Evolutionary conservation across 2,797 vertebrate genomes (phyloP).

Genomic region (Falco concolor): DNA sequence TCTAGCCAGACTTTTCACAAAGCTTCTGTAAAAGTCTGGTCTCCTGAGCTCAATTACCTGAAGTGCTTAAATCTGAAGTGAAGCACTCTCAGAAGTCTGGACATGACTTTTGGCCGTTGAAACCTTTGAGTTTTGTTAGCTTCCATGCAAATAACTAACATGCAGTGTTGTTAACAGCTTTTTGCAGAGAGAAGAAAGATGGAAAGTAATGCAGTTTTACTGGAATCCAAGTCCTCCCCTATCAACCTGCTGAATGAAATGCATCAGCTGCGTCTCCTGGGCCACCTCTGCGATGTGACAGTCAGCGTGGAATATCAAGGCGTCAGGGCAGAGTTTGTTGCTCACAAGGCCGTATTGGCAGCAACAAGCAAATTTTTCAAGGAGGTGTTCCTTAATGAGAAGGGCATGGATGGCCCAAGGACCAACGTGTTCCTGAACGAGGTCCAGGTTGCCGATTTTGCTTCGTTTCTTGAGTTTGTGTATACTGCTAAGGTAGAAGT

Average conservation of each 20-base stretch:
- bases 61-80: not conserved
- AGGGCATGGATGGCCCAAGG: conserved; percentile 50
- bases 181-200: conserved; percentile 74
- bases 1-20: not conserved
- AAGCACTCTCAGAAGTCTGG: not conserved
- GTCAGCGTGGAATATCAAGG: conserved; percentile 88
- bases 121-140: no score
- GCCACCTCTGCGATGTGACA: conserved; percentile 87
- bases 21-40: not conserved
- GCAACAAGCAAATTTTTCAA: conserved; percentile 94
- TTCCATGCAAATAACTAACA: not conserved
- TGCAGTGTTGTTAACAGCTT: not conserved
- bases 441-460: conserved; percentile 80
- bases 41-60: not conserved
- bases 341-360: conserved; percentile 89
- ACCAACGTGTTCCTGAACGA: conserved; percentile 80
- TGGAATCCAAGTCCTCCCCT: conserved; percentile 84
- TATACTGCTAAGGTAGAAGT: conserved; percentile 89
- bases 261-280: conserved; percentile 83
- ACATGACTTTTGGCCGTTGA: not conserved
- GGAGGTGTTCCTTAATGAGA: conserved; percentile 81
- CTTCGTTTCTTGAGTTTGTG: conserved; percentile 89
- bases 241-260: conserved; percentile 85
- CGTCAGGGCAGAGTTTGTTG: conserved; percentile 83
- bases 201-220: conserved; percentile 80